These are phyloP conservation scores for Sebastes miniatus DNA, from an alignment of 2,797 vertebrate species.

Conservation along the genomic window DNA sequence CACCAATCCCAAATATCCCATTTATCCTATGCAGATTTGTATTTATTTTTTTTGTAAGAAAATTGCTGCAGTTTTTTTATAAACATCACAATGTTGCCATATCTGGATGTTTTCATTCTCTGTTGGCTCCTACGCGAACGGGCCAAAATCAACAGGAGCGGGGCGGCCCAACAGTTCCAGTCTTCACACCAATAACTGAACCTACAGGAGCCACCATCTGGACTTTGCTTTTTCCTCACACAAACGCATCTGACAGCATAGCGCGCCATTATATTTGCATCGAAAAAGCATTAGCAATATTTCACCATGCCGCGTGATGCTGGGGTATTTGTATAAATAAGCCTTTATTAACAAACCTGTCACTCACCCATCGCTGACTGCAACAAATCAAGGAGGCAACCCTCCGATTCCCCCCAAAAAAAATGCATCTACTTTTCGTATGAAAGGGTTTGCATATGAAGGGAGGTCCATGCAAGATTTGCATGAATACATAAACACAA, in stretches of 20 bases:
- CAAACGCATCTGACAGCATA: constrained; percentile 26
- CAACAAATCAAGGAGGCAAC: constrained; percentile 15
- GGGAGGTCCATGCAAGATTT: constrained; percentile 63
- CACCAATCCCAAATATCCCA: constrained; percentile 31
- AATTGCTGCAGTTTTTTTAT: constrained; percentile 8
- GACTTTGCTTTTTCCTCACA: constrained; percentile 43
- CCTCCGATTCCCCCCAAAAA: constrained; percentile 6
- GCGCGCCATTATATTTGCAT: constrained; percentile 71
- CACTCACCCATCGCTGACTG: constrained; percentile 3
- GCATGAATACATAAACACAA: constrained; percentile 69
- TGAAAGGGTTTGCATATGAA: constrained; percentile 71
- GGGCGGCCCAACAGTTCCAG: constrained; percentile 28
- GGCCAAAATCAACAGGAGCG: constrained; percentile 48
- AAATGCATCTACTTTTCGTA: constrained; percentile 3
- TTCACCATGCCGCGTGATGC: constrained; percentile 25
- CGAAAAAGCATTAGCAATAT: constrained; percentile 55
- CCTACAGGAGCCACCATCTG: constrained; percentile 55
- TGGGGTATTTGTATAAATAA: constrained; percentile 60
- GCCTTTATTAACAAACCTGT: constrained; percentile 51
- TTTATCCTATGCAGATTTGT: constrained; percentile 4
- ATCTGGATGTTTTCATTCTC: constrained; percentile 42
- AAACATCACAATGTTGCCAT: constrained; percentile 32
- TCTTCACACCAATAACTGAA: constrained; percentile 60
- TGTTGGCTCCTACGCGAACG: not conserved
- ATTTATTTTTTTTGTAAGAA: not conserved